Evolutionary conservation across 2,888 invertebrate genomes (phyloP).

Genomic region (Bimastos eiseni): DNA sequence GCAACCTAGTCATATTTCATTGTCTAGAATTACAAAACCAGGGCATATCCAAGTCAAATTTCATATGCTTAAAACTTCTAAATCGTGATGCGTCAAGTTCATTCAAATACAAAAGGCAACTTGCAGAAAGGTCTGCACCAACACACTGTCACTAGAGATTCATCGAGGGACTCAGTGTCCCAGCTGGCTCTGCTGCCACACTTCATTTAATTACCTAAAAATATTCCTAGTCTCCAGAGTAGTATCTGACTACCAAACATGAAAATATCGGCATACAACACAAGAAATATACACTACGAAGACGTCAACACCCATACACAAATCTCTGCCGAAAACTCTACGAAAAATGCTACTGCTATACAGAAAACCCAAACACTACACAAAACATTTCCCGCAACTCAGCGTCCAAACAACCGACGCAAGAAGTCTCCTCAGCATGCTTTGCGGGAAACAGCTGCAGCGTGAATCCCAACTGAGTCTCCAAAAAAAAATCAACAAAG

Average conservation of each 20-base stretch:
- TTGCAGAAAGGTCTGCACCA: background rate
- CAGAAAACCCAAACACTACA: background rate
- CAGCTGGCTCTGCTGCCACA: background rate
- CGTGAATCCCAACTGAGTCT: background rate
- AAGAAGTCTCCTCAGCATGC: background rate
- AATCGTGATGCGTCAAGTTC: background rate
- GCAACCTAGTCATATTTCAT: background rate
- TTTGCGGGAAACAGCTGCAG: constrained; percentile 1
- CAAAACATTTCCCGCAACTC: background rate
- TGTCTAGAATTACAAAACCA: too few relatives aligned
- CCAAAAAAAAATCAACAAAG: background rate
- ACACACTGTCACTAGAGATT: background rate
- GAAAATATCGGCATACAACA: background rate
- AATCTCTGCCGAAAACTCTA: background rate
- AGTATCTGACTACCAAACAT: background rate
- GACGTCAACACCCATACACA: background rate
- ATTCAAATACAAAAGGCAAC: background rate
- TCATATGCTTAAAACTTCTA: background rate
- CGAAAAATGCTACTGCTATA: background rate
- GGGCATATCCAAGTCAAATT: background rate
- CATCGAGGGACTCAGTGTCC: background rate
- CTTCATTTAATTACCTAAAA: background rate
- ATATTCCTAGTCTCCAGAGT: background rate
- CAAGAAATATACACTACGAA: background rate
- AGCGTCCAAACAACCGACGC: background rate